A percentile compares a stretch with the other conserved stretches of the same genome.
phyloP scores from a whole-genome alignment of 37 sponge, comb jelly and placozoan species.

The Theonella swinhoei region DNA sequence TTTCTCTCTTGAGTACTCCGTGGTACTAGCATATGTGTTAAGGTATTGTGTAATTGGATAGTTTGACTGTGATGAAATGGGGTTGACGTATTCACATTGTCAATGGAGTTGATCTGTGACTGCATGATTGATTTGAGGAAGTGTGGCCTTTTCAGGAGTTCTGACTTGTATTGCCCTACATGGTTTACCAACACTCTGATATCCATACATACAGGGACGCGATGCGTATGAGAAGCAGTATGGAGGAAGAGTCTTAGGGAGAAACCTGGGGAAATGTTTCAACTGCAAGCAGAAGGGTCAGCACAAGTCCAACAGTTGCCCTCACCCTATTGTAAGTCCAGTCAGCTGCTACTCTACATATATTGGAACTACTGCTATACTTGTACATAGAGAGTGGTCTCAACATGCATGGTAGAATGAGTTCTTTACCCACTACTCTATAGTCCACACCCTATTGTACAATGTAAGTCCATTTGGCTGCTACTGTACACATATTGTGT shows the following conservation, averaged over 20 bases:
- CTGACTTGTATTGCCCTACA: neutral
- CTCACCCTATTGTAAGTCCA: constrained; percentile 36
- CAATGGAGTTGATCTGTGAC: no score
- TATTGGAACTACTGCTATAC: neutral
- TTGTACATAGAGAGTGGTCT: no score
- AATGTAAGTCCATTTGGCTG: no score
- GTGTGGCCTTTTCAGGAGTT: neutral
- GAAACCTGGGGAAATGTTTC: constrained; percentile 9
- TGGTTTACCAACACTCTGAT: neutral
- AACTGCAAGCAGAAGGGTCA: constrained; percentile 51
- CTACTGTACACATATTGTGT: no score
- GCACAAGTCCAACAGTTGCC: constrained; percentile 13
- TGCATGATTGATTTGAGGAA: neutral
- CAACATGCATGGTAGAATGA: no score
- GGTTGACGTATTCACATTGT: no score
- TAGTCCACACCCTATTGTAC: no score
- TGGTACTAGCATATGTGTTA: no score
- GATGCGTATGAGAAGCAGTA: constrained; percentile 27
- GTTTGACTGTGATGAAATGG: no score
- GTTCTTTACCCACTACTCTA: no score
- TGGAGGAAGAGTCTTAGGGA: neutral
- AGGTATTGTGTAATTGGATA: no score
- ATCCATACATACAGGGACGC: constrained; percentile 9
- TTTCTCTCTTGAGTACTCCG: no score
- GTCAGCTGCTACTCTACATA: neutral